phyloP scores from a whole-genome alignment of 2,113 vertebrate species.

The Regulus satrapa region DNA sequence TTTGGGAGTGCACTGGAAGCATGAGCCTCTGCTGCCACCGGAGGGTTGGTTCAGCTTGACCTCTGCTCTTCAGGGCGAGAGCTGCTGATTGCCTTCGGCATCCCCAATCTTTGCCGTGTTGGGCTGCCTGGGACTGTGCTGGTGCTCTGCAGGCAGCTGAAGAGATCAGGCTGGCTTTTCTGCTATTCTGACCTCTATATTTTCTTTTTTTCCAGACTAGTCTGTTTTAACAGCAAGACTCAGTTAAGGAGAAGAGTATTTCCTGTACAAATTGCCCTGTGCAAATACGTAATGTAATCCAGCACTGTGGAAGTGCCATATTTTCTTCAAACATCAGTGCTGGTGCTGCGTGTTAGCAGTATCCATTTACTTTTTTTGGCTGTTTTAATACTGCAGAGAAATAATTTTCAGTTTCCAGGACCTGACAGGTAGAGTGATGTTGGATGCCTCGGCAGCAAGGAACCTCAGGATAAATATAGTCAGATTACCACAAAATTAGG shows the following conservation, averaged over 20 bases:
- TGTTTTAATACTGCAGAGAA: not conserved
- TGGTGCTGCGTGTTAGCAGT: not conserved
- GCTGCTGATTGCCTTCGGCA: not conserved
- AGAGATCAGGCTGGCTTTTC: not conserved
- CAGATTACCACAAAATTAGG: not conserved
- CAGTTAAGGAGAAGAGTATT: not conserved
- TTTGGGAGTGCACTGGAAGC: not conserved
- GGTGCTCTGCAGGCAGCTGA: not conserved
- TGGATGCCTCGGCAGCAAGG: not conserved
- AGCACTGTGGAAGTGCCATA: not conserved
- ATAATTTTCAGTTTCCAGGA: not conserved
- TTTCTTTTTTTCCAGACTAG: not conserved
- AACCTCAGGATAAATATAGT: not conserved
- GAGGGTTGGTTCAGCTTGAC: not conserved
- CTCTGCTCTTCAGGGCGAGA: not conserved
- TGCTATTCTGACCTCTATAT: not conserved
- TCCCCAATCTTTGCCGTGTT: rapidly evolving
- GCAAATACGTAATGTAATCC: not conserved
- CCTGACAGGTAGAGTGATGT: not conserved
- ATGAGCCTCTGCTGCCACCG: rapidly evolving
- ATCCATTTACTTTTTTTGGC: not conserved
- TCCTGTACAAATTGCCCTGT: not conserved
- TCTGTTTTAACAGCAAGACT: not conserved
- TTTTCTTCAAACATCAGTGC: not conserved
- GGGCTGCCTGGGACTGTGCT: rapidly evolving